Base-by-base conservation (phyloP, 2,888 invertebrate species). In the Orchestes rusci region DNA sequence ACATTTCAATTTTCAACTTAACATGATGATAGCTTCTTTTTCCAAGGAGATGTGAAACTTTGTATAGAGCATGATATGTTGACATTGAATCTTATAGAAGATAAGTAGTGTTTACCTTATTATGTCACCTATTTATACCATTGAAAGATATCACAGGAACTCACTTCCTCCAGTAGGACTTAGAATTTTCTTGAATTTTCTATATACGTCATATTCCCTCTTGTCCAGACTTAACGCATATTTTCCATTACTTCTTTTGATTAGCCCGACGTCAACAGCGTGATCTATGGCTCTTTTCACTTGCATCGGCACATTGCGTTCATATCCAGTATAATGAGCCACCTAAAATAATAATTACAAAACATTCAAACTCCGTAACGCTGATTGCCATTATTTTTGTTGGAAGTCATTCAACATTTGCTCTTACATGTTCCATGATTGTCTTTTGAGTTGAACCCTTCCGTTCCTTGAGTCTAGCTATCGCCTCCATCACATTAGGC, bases 401-500 rank as follows among this genome's bases (percentile, higher is more conserved):
- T n/a, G n/a, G n/a, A n/a, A n/a, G n/a, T n/a, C n/a, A n/a, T n/a
- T n/a, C n/a, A n/a, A n/a, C n/a, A n/a, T n/a, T n/a, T n/a, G n/a
- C n/a, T n/a, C 45, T 46, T 37, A 54, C 41, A 16, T 54, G 52
- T 10, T 55, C 53, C 15, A 56, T 34, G 17, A 61, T 56, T 31
- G 50, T 53, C 20, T 48, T 53, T 44, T 56, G 54, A 3, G 55
- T 56, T 0, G 59, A 58, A 4, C 61, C 60, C 3, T 45, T 35
- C 16, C 36, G 31, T 33, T 61, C 60, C 31, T 53, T 54, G 4
- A 61, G 43, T 32, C 55, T 53, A 2, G 54, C 57, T 16, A 61
- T 59, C n/a, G 59, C 59, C 43, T 60, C 57, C 45, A 60, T 55
- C 8, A 59, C 57, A 32, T 53, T 50, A n/a, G 56, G 50, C 15